A percentile compares a stretch with the other conserved stretches of the same genome.
phyloP scores from a whole-genome alignment of 2,888 invertebrate species.

The Limnephilus lunatus region DNA sequence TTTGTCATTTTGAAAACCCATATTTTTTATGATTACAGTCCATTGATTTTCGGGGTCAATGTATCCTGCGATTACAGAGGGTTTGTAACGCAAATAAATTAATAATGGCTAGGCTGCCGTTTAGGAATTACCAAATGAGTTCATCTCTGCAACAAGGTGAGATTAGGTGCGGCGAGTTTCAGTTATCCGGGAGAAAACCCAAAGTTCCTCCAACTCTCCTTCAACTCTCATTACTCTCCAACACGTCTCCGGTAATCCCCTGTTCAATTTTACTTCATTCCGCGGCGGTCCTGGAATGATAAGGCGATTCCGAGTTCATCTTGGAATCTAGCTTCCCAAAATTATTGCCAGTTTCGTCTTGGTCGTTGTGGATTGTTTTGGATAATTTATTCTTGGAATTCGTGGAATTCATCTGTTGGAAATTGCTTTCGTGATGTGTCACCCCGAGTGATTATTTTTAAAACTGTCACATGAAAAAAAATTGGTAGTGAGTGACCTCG shows the following conservation, averaged over 20 bases:
- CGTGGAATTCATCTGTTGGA: background rate
- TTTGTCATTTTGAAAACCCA: too few species aligned
- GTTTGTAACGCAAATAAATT: too few species aligned
- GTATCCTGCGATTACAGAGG: too few species aligned
- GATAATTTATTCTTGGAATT: background rate
- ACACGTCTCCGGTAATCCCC: background rate
- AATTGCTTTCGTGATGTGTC: too few species aligned
- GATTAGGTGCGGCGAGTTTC: background rate
- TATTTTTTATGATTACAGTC: too few species aligned
- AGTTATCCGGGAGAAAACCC: background rate
- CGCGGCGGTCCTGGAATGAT: background rate
- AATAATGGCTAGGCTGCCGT: background rate
- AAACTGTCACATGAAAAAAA: too few species aligned
- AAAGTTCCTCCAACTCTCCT: background rate
- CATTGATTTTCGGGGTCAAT: too few species aligned
- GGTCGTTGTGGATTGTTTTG: background rate
- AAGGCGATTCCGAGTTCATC: background rate
- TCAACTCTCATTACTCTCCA: background rate
- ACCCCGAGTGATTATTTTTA: too few species aligned
- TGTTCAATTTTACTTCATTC: background rate
- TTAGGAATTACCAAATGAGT: background rate
- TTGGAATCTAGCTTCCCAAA: background rate
- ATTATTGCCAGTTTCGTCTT: background rate
- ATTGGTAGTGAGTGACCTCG: too few species aligned
- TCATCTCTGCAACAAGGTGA: background rate